phyloP scores from a whole-genome alignment of 2,113 vertebrate species.

The Nycticebus coucang region DNA sequence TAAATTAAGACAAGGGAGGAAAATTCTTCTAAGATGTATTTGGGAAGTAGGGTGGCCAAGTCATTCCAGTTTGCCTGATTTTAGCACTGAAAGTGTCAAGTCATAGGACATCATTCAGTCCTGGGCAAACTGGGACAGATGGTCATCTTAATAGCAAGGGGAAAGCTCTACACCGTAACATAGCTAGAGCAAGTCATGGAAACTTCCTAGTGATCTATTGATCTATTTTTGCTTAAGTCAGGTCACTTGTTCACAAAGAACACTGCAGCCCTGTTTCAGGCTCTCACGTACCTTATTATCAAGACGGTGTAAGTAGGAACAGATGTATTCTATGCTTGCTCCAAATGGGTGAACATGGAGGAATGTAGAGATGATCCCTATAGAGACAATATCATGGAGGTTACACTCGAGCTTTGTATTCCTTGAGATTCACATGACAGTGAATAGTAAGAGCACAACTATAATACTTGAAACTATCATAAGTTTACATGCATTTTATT shows the following conservation, averaged over 20 bases:
- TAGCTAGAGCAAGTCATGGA: neutral
- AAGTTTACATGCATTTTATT: constrained; percentile 14
- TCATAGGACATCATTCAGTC: constrained; percentile 10
- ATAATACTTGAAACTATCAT: neutral
- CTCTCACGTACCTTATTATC: constrained; percentile 92
- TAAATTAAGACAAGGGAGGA: constrained; percentile 51
- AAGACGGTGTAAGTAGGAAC: constrained; percentile 96
- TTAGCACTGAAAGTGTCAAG: neutral
- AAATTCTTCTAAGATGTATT: constrained; percentile 11
- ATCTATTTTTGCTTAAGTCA: neutral
- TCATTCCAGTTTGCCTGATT: neutral
- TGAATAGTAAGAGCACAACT: neutral
- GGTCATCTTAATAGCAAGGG: neutral
- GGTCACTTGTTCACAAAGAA: constrained; percentile 5
- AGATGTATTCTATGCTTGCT: constrained; percentile 98
- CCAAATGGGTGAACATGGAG: constrained; percentile 97
- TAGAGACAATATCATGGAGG: constrained; percentile 61
- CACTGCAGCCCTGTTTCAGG: neutral
- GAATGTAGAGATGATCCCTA: constrained; percentile 97
- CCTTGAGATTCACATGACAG: neutral
- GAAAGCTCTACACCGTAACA: neutral
- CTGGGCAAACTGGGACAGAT: neutral
- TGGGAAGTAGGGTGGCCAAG: constrained; percentile 7
- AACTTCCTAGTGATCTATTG: constrained; percentile 8
- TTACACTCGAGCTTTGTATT: constrained; percentile 40